Conservation (phyloP, 2,113 vertebrate species). For the Laticauda laticaudata region DNA sequence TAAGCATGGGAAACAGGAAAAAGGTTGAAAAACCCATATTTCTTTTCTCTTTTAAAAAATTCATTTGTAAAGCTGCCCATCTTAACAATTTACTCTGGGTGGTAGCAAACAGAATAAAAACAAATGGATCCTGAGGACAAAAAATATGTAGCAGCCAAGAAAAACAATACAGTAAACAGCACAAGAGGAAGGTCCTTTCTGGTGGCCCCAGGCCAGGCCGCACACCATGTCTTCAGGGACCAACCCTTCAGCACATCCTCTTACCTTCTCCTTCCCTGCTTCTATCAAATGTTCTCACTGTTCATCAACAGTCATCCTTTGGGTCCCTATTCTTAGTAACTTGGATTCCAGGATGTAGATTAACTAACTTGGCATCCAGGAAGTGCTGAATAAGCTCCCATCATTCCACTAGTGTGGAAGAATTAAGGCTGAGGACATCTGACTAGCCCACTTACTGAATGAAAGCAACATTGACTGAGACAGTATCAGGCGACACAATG, state of each 20-base stretch:
- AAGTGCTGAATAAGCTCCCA: not conserved
- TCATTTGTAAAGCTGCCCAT: not conserved
- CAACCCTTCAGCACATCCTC: not conserved
- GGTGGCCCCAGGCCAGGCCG: not conserved
- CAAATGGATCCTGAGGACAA: not conserved
- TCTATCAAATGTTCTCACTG: not conserved
- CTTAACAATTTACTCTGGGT: not conserved
- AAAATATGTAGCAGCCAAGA: not conserved
- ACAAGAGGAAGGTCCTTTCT: not conserved
- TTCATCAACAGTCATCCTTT: not conserved
- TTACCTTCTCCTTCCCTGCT: not conserved
- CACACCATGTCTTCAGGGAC: not conserved
- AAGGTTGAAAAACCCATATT: not conserved
- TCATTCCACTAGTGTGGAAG: not conserved
- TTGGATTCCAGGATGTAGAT: not conserved
- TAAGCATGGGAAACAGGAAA: not conserved
- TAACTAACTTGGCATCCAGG: not conserved
- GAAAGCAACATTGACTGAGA: not conserved
- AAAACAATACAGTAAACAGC: not conserved
- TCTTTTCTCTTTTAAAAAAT: not conserved
- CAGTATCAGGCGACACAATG: not conserved
- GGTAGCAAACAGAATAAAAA: not conserved
- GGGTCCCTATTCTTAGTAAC: not conserved
- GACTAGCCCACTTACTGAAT: not conserved
- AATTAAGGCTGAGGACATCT: not conserved